Base-by-base conservation (phyloP, 1,140 invertebrate genomes). In the Elymnias hypermnestra region DNA sequence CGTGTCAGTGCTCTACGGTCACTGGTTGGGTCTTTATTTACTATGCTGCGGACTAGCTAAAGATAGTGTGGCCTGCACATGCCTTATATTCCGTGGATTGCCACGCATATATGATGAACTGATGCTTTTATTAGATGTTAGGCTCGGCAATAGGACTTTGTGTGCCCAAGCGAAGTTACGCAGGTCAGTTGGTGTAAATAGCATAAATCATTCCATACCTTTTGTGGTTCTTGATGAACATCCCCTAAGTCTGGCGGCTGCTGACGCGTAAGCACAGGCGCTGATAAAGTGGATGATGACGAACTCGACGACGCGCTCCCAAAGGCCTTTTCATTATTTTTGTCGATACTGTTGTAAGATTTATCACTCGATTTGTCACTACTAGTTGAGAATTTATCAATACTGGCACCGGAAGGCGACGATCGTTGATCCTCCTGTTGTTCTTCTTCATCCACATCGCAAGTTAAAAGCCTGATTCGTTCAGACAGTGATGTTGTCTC, bases 391-490 rank as follows among this genome's bases (percentile, higher is more conserved):
- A 83, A 69, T 39, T 87, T 83, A 43, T 83, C 82, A 7, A 58
- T 59, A 52, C 50, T 74, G 3, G 59, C 81, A 26, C 90, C 83
- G 9, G 88, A 79, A n/a, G 89, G 88, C 57, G 87, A 87, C 1
- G 87, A 72, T 4, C 89, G 71, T 28, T 85, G 84, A 2, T 87
- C 77, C 5, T 79, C 74, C 1, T 63, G 63, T 2, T 91, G 42
- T 0, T 53, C 55, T n/a, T 57, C 89, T 3, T 94, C 92, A 40
- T 93, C 92, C 29, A 94, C 91, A 51, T 94, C 92, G 66, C 94
- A 95, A 0, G 94, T 95, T 9, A 95, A 76, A 56, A 94, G 91
- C 26, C 92, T 90, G 43, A 95, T 95, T 31, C 93, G 88, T 56
- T 95, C 94, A 14, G 94, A 92, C 8, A 95, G 70, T 0, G 93